Conservation (phyloP, 2,888 invertebrate species). For the Cephalotes varians region DNA sequence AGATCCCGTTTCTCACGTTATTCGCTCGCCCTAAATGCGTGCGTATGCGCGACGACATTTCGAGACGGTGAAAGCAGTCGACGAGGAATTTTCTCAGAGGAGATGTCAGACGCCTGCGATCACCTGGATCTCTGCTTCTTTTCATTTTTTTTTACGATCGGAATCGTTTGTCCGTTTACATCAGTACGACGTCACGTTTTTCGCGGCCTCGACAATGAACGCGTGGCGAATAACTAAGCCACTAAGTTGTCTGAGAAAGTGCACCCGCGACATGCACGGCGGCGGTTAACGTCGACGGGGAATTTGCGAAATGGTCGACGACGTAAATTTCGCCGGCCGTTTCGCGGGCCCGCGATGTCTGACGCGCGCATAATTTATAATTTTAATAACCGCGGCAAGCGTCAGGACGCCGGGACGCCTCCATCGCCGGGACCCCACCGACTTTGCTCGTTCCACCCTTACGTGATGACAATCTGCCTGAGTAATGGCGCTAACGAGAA, state of each 20-base stretch:
- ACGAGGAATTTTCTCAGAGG: too few relatives aligned
- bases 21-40: not conserved
- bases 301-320: constrained; percentile 53
- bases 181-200: not conserved
- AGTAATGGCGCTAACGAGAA: constrained; percentile 59
- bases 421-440: not conserved
- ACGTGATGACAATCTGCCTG: constrained; percentile 48
- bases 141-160: not conserved
- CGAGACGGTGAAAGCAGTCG: not conserved
- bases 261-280: not conserved
- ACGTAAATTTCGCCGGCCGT: constrained; percentile 52
- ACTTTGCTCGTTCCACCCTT: constrained; percentile 49
- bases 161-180: not conserved
- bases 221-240: not conserved
- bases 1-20: not conserved
- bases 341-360: constrained; percentile 40
- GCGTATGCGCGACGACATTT: not conserved
- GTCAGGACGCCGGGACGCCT: constrained; percentile 1
- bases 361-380: constrained; percentile 69
- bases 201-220: not conserved
- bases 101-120: not conserved
- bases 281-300: constrained; percentile 45
- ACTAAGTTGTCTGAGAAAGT: not conserved
- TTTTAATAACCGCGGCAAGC: constrained; percentile 67
- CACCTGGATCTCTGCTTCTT: not conserved